phyloP scores from a whole-genome alignment of 2,888 invertebrate species.

The Rhabditophanes sp. region DNA sequence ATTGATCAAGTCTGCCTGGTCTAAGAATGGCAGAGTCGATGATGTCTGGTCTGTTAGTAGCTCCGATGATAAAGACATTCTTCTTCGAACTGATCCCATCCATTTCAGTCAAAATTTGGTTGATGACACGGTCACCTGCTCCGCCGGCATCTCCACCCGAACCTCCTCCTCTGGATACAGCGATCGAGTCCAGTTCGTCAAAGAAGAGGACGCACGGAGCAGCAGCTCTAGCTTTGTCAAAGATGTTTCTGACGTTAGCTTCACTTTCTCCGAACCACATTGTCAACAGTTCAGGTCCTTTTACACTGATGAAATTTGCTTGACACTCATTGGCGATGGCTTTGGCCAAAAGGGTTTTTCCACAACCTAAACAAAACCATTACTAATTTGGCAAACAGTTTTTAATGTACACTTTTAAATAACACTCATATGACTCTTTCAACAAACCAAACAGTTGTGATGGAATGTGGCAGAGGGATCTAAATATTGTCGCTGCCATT shows the following conservation, averaged over 20 bases:
- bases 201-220: conserved; percentile 98
- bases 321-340: conserved; percentile 99
- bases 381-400: too few relatives aligned
- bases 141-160: conserved; percentile 87
- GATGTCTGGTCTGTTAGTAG: conserved; percentile 75
- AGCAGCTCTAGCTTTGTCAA: conserved; percentile 94
- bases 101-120: conserved; percentile 99
- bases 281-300: conserved; percentile 78
- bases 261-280: conserved; percentile 99
- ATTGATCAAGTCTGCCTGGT: conserved; percentile 92
- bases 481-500: too few relatives aligned
- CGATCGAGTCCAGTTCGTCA: conserved; percentile 97
- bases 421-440: too few relatives aligned
- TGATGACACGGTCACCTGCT: conserved; percentile 95
- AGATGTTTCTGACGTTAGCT: conserved; percentile 96
- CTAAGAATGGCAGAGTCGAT: conserved; percentile 97
- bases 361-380: too few relatives aligned
- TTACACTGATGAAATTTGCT: conserved; percentile 97
- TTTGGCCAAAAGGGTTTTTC: conserved; percentile 62
- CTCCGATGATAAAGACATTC: conserved; percentile 97
- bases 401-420: too few relatives aligned
- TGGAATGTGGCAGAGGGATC: too few relatives aligned
- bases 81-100: conserved; percentile 99
- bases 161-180: conserved; percentile 86
- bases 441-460: too few relatives aligned